A percentile compares a stretch with the other conserved stretches of the same genome.
These are phyloP conservation scores for Clavelina lepadiformis DNA, from an alignment of 23 tunicate species.

Conservation along the genomic window DNA sequence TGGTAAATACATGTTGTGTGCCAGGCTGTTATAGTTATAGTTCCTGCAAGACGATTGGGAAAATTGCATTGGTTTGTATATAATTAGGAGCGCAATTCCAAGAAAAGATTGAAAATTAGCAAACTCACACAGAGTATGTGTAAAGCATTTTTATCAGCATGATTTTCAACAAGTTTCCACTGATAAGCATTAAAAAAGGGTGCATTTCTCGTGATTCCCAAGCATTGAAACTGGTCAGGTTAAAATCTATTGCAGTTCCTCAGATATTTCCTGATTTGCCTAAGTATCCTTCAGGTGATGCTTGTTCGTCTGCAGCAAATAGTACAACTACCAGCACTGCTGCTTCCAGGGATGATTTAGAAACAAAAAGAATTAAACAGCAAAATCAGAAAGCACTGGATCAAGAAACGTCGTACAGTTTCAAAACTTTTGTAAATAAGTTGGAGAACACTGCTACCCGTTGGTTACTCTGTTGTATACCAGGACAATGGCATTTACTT, in stretches of 20 bases:
- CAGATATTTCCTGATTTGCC: neutral
- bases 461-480: neutral
- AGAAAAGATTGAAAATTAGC: no score
- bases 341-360: neutral
- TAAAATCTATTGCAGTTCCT: neutral
- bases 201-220: neutral
- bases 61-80: no score
- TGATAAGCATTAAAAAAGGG: neutral
- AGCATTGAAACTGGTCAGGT: neutral
- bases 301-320: neutral
- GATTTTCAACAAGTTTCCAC: no score
- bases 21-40: no score
- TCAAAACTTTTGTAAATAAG: neutral
- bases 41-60: no score
- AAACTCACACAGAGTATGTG: no score
- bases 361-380: neutral
- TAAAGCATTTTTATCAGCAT: no score
- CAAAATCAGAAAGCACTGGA: no score
- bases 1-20: no score
- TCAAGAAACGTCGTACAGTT: no score
- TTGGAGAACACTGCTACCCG: neutral
- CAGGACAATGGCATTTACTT: neutral
- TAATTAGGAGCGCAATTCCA: no score
- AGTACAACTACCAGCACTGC: neutral
- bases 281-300: neutral